Base-by-base conservation (phyloP, 2,113 vertebrate genomes). In the Acrocephalus arundinaceus region DNA sequence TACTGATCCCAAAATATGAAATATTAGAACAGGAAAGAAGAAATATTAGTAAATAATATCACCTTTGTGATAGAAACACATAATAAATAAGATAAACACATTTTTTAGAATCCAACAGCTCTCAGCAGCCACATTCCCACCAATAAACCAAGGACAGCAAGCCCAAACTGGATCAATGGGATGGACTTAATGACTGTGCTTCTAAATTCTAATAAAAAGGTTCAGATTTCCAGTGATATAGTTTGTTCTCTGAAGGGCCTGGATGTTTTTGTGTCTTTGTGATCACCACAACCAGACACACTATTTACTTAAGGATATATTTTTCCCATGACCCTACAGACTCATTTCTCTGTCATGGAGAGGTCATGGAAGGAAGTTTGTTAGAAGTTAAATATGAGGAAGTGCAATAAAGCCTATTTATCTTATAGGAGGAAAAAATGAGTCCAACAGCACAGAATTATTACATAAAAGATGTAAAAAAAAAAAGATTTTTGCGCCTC, bases 241-340 rank as follows among this genome's bases (percentile, higher is more conserved):
- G 54, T 72, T 82, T 18, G 6, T 62, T 76, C 66, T 83, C 48
- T 70, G 49, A 90, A 88, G 28, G 22, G 31, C 43, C 23, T 27
- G 49, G 54, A 30, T 45, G 52, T 5, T 91, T 89, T 52, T 65
- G 5, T 30, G 49, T 67, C 57, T 59, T 57, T 89, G 71, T 85
- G 71, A 83, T 39, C 55, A 62, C 28, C 74, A 78, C 35, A 73
- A 39, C 41, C 92, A 89, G 61, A 78, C 28, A 89, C 35, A 11
- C 13, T 62, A 61, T 91, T 91, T 95, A 89, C 49, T 87, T 62
- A 70, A 83, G 87, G 81, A 79, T 87, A 3, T 94, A 48, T 87
- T 93, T 94, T 95, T 87, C 94, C 78, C 78, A 85, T 90, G 94
- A 96, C 85, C 87, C 89, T 67, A 39, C 24, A 93, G 87, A 77